Base-by-base conservation (phyloP, 2,888 invertebrate species). In the Folsomia candida region DNA sequence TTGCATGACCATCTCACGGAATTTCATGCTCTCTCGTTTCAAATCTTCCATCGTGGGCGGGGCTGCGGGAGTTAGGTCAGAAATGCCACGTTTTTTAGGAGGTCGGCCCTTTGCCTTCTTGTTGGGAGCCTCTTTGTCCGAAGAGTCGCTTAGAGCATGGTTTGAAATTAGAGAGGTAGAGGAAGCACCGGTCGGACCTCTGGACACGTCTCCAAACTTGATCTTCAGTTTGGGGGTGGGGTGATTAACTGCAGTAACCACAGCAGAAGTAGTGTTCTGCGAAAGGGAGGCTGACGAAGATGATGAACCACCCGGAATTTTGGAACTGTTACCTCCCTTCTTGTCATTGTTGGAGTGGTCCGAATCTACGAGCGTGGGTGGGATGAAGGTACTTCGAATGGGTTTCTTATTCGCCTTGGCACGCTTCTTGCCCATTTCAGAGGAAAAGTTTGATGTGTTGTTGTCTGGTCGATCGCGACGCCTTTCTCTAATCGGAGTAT, bases 21-120 rank as follows among this genome's bases (percentile, higher is more conserved):
- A 94, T 81, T 92, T 93, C 93, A 94, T 93, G 80, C 91, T 92
- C 81, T 93, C 92, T 1, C 92, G 87, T 75, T 89, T 89, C 63
- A 93, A 83, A 81, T 93, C 92, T 83, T 93, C 91, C 76, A 93
- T 88, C 74, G 89, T 89, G 0, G 91, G 91, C 3, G 77, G 74
- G 20, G 70, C 54, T 2, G 71, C 70, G 2, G 71, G 58, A 3
- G 67, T 47, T 1, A 68, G 25, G 2, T 70, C 67, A 3, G 75
- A 68, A 9, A 78, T 59, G 1, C 78, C 78, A 20, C 93, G 88
- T 82, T 94, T 94, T 84, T 94, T 94, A 1, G 93, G 93, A 63
- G 94, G 94, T 76, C 91, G 83, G 81, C 82, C 81, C 64, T 83
- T 81, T 4, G 82, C 79, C 71, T 81, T 82, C 69, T 82, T 79